Base-by-base conservation (phyloP, 2,797 vertebrate species). In the Myotis daubentonii region DNA sequence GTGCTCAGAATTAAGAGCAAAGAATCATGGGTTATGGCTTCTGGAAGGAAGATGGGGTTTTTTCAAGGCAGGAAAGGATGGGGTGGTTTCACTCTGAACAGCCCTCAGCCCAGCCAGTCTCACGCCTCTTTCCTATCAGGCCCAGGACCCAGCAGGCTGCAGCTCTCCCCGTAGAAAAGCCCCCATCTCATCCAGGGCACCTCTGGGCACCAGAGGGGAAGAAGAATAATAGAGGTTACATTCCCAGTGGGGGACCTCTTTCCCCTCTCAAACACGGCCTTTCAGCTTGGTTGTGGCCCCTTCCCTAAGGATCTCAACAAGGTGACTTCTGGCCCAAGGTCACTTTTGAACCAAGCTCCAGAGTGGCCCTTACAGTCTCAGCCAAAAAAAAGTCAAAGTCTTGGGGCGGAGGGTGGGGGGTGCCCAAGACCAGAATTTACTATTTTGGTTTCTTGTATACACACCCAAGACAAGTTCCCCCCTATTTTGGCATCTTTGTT, bases 1-100 rank as follows among this genome's bases (percentile, higher is more conserved):
- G 49, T 79, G 9, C 60, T 91, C 55, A 80, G 74, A 92, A 86
- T 79, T 79, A 93, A 80, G 62, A 20, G 41, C 53, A 72, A 85
- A 83, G 33, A 72, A 33, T 57, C 65, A 51, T 62, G 36, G 23
- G 8, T 79, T 84, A 41, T 0, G 19, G 44, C 55, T 80, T 80
- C 55, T 72, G 38, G 38, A 80, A 82, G 53, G 65, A 89, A 20
- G 5, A 83, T 33, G 15, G 19, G 19, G 3, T 1, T 55, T 71
- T 51, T 55, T 10, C 62, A 88, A 82, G 65, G 6, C 20, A 51
- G n/a, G 70, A 84, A 57, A 28, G n/a, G 47, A 4, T 51, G 17
- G 23, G 22, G 16, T 70, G 11, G 28, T 38, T 80, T 78, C 19
- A 16, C 30, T 55, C 44, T 28, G 62, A 74, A 65, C 22, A 71